phyloP scores from a whole-genome alignment of 2,888 invertebrate species.

The Uropetala carovei region DNA sequence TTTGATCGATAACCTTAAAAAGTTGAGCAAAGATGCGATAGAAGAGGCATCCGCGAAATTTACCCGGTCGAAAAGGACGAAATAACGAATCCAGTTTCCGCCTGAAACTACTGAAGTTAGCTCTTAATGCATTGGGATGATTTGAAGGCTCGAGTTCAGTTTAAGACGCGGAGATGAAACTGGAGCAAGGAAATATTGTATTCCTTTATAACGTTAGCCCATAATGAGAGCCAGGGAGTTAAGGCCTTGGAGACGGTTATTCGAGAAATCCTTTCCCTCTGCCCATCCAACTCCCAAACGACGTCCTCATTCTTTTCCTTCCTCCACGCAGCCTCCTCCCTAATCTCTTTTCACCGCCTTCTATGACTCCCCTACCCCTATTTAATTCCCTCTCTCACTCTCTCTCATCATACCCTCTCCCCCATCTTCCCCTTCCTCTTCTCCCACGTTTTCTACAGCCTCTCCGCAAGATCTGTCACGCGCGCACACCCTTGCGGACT shows the following conservation, averaged over 20 bases:
- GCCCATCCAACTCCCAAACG: slow-evolving; percentile 19
- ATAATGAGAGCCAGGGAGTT: slow-evolving; percentile 11
- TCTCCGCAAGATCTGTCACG: slow-evolving; percentile 50
- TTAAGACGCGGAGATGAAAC: slow-evolving; percentile 22
- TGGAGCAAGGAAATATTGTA: slow-evolving; percentile 16
- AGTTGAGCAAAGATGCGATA: neutral
- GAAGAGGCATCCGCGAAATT: neutral
- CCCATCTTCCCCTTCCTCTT: neutral
- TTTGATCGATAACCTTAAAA: too few relatives aligned
- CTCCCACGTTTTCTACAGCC: slow-evolving; percentile 61
- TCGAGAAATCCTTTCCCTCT: neutral
- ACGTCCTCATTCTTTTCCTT: slow-evolving; percentile 1
- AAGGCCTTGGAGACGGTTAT: neutral
- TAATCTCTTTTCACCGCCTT: neutral
- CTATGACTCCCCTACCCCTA: neutral
- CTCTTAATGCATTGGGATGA: neutral
- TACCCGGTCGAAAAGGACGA: neutral
- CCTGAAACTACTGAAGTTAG: neutral
- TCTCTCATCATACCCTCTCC: neutral
- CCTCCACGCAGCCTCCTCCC: neutral
- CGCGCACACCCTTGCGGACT: slow-evolving; percentile 62
- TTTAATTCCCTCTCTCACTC: neutral
- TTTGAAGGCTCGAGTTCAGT: neutral
- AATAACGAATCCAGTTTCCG: neutral
- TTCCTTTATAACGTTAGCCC: neutral